phyloP scores from a whole-genome alignment of 92 coral and sea anemone species.

The Epizoanthus rinbou region DNA sequence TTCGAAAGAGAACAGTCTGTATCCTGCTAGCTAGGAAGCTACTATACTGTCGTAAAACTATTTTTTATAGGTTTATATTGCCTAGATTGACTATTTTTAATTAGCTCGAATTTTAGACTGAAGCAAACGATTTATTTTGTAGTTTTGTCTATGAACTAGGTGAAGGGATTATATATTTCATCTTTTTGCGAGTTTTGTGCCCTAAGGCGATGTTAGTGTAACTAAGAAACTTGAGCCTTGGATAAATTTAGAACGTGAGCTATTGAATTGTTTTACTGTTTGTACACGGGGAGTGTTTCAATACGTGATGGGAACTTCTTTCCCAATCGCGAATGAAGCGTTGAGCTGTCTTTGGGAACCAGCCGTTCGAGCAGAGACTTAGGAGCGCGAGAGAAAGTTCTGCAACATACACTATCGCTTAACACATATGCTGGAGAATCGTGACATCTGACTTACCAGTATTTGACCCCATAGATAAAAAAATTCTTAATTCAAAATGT shows the following conservation, averaged over 20 bases:
- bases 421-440: slow-evolving; percentile 9
- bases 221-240: slow-evolving; percentile 15
- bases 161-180: neutral
- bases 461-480: slow-evolving; percentile 17
- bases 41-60: too few species aligned
- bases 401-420: neutral
- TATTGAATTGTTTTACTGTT: neutral
- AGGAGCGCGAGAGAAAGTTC: neutral
- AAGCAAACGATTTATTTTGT: neutral
- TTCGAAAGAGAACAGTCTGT: neutral
- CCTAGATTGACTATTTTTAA: neutral
- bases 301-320: slow-evolving; percentile 13
- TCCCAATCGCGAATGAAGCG: neutral
- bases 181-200: neutral
- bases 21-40: neutral
- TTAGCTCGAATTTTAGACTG: slow-evolving; percentile 9
- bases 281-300: neutral
- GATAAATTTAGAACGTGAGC: slow-evolving; percentile 9
- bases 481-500: slow-evolving; percentile 6
- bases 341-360: neutral
- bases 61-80: too few species aligned
- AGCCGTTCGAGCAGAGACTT: slow-evolving; percentile 3
- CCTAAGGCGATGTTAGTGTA: slow-evolving; percentile 3
- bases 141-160: neutral
- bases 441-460: slow-evolving; percentile 27